Conservation (phyloP, 2,113 vertebrate species). For the Pomatostomus ruficeps region DNA sequence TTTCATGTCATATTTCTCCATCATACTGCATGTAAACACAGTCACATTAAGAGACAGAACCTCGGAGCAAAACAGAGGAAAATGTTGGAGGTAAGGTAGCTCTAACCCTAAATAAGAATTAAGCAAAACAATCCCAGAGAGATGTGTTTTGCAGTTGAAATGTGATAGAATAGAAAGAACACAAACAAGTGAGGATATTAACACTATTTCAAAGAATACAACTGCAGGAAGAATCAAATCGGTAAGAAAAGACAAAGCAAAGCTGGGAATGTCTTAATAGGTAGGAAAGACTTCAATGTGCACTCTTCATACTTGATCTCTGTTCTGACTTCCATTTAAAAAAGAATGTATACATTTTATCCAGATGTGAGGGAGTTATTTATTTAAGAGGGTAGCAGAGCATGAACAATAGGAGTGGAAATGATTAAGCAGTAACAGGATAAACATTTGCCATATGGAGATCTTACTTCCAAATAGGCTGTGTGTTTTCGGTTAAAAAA, state of each 20-base stretch:
- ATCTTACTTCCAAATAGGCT: not conserved
- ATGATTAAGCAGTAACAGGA: not conserved
- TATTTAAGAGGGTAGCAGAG: not conserved
- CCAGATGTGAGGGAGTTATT: not conserved
- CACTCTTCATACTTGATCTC: not conserved
- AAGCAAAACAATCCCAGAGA: not conserved
- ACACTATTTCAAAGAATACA: not conserved
- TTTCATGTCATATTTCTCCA: not conserved
- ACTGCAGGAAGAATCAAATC: not conserved
- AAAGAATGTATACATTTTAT: not conserved
- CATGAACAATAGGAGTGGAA: not conserved
- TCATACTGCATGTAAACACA: not conserved
- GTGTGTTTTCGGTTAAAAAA: not conserved
- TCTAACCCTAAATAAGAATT: not conserved
- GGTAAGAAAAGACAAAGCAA: not conserved
- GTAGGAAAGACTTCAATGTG: not conserved
- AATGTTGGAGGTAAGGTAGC: not conserved
- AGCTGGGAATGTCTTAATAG: not conserved
- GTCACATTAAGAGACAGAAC: not conserved
- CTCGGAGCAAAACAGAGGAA: not conserved
- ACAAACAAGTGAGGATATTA: not conserved
- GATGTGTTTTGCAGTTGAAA: not conserved
- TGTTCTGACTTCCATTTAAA: not conserved
- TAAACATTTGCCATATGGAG: not conserved
- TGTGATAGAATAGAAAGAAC: not conserved